These are phyloP conservation scores for Tachina grossa DNA, from an alignment of 2,888 invertebrate genomes.

Conservation along the genomic window DNA sequence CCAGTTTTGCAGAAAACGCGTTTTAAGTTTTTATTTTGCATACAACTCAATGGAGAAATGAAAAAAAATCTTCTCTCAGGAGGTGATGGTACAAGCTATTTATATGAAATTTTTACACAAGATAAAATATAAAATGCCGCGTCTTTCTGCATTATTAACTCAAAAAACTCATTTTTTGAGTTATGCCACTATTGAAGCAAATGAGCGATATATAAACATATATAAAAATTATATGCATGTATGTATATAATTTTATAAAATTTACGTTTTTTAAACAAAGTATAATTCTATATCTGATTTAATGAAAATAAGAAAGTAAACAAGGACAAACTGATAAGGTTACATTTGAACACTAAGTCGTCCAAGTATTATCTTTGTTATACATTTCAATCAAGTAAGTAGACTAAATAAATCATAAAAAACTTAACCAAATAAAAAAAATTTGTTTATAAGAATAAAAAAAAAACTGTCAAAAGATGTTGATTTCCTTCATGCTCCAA, in stretches of 20 bases:
- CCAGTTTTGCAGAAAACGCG: too few relatives aligned
- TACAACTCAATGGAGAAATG: too few relatives aligned
- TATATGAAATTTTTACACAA: too few relatives aligned
- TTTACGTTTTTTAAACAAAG: neutral
- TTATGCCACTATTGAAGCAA: too few relatives aligned
- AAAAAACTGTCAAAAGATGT: neutral
- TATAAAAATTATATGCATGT: too few relatives aligned
- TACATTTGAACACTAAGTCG: conserved; percentile 34
- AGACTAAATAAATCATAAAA: neutral
- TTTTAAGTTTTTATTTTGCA: too few relatives aligned
- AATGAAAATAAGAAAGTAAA: conserved; percentile 7
- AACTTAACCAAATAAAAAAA: conserved; percentile 20
- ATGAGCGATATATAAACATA: too few relatives aligned
- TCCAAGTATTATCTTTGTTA: conserved; percentile 42
- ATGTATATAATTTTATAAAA: conserved; percentile 14
- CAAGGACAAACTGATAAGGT: conserved; percentile 34
- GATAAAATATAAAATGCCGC: too few relatives aligned
- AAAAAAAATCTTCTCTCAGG: too few relatives aligned
- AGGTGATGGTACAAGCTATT: too few relatives aligned
- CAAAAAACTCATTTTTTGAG: too few relatives aligned
- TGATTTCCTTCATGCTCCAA: neutral
- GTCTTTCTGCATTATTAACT: too few relatives aligned
- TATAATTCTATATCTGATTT: neutral
- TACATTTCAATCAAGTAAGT: conserved; percentile 33
- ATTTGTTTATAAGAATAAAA: neutral